These are phyloP conservation scores for Helogale parvula DNA, from an alignment of 2,113 vertebrate genomes.

Conservation along the genomic window DNA sequence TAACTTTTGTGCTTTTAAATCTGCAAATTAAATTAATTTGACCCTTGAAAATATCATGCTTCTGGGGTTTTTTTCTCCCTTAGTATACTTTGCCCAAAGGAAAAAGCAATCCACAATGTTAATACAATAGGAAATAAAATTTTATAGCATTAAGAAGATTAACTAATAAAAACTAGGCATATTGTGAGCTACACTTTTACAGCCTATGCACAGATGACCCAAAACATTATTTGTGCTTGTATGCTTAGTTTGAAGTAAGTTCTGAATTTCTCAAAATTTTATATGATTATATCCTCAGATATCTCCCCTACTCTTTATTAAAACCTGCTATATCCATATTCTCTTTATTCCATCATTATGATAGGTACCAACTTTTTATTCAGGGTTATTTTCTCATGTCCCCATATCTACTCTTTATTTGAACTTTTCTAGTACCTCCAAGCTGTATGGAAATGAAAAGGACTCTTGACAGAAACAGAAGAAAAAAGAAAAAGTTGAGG, in stretches of 20 bases:
- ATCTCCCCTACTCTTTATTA: background rate
- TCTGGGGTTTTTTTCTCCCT: background rate
- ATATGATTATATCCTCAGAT: background rate
- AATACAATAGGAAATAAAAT: background rate
- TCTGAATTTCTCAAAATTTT: background rate
- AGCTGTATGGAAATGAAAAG: slow-evolving; percentile 29
- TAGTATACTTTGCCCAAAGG: background rate
- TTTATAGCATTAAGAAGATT: background rate
- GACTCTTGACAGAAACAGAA: background rate
- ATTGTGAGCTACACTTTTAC: background rate
- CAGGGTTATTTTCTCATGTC: background rate
- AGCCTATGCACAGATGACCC: background rate
- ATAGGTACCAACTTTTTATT: background rate
- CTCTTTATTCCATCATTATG: background rate
- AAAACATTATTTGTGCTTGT: background rate
- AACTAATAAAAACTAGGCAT: background rate
- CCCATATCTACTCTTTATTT: background rate
- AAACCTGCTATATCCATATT: background rate
- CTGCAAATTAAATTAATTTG: slow-evolving; percentile 19
- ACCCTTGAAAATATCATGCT: background rate
- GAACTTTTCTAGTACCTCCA: background rate
- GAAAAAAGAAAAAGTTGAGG: background rate
- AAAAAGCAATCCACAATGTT: background rate
- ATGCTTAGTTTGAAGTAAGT: slow-evolving; percentile 6
- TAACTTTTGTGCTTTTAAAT: slow-evolving; percentile 11